Base-by-base conservation (phyloP, 2,113 vertebrate genomes). In the Syrrhaptes paradoxus region DNA sequence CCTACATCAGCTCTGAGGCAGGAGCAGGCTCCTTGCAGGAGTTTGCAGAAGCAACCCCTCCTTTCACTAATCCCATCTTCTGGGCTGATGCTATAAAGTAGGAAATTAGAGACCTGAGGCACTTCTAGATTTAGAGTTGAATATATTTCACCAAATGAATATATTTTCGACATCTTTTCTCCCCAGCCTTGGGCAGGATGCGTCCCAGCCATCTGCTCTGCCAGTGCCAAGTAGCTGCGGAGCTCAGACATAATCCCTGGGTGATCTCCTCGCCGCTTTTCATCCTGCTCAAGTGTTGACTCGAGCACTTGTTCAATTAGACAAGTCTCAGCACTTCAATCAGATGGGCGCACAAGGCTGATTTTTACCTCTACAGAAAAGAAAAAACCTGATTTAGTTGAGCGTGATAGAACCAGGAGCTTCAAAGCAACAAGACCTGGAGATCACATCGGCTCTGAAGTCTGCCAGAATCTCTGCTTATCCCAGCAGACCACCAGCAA, bases 291-390 rank as follows among this genome's bases (percentile, higher is more conserved):
- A 84, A 93, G 89, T n/a, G 86, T 81, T 74, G 91, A 92, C 95
- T 91, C 24, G 9, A 93, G 87, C 87, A 13, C 87, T 87, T 31
- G 85, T 61, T 91, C 91, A 90, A 91, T 87, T 70, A 96, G 96
- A 78, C 95, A 95, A 95, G 96, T 73, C 89, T 63, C 92, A 63
- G 94, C 95, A 90, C 94, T 87, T 93, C 91, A 90, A 89, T 96
- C 94, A 92, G 95, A 95, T 92, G 84, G 89, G 94, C 28, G 0
- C 71, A 52, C n/a, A 3, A 77, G 59, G 83, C 67, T 92, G 76
- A 43, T 84, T 93, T 87, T 67, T 55, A 81, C 80, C 86, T 89
- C 80, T 74, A n/a, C 4, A 2, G 78, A 91, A 91, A 75, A 92
- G 63, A 43, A 71, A 83, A 93, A 68, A 18, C 6, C n/a, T 49